Base-by-base conservation (phyloP, 2,888 invertebrate species). In the Eupsilia transversa region DNA sequence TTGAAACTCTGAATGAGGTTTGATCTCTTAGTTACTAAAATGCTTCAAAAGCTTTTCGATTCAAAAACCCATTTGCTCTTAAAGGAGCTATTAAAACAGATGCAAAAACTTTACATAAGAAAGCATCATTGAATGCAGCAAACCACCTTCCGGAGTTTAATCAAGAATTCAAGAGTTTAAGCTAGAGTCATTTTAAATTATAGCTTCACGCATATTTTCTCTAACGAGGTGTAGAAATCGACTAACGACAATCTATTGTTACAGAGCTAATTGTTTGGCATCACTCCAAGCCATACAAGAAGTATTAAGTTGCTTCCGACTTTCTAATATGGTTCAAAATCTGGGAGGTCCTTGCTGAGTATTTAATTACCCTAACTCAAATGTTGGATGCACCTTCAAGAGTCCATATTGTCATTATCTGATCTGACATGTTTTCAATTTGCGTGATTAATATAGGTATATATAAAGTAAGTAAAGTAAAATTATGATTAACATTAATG, bases 231-330 rank as follows among this genome's bases (percentile, higher is more conserved):
- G 46, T 68, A 17, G 6, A 60, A 23, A 38, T n/a, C 54, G 23
- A 14, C 49, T 61, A 69, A 76, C 41, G 30, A 43, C 64, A 41
- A 35, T 76, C 59, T 76, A 68, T 76, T 82, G 64, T 68, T 82
- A 64, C 52, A 60, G 14, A 17, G 33, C 46, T 65, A 80, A 66
- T 66, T 56, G 35, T 74, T 82, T 79, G 79, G 79, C 77, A 69
- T 54, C n/a, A 65, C 33, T 79, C 82, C 79, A 79, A 78, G 33
- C n/a, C 9, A 74, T 64, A 74, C 60, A 65, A 65, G 60, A 80
- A 77, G 46, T 80, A 65, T 56, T 38, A 60, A 20, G 64, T 74
- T 54, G 64, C 46, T 41, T 61, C 72, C 54, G 33, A 80, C 23
- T 12, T 23, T 41, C 10, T 54, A 60, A 52, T 59, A 74, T 60